Percentiles rank a stretch among this genome's conserved stretches.
These are phyloP conservation scores for Acanthaster planci DNA, from an alignment of 35 echinoderm and acorn worm species.

Conservation along the genomic window DNA sequence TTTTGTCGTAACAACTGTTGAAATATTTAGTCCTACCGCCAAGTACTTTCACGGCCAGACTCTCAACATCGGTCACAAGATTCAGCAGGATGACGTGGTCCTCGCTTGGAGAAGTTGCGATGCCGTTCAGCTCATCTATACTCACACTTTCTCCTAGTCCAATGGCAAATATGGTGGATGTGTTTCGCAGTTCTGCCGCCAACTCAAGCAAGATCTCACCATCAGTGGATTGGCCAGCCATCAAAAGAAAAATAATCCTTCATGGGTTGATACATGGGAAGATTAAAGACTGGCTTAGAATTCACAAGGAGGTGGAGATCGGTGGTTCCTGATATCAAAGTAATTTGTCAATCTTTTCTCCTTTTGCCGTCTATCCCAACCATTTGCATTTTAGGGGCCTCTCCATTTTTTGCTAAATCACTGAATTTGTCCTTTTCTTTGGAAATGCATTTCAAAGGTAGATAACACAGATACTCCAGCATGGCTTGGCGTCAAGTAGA, in stretches of 20 bases:
- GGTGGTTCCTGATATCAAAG: no score
- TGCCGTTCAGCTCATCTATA: neutral
- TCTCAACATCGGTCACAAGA: neutral
- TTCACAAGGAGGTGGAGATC: no score
- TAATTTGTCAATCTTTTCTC: no score
- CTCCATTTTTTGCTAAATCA: no score
- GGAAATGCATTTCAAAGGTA: no score
- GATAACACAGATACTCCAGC: no score
- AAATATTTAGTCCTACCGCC: neutral
- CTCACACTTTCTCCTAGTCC: neutral
- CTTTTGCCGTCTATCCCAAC: no score
- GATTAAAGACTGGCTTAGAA: no score
- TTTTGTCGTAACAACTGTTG: neutral
- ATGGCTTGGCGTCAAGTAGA: no score
- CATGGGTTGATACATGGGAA: no score
- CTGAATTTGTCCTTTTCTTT: no score
- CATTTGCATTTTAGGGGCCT: no score
- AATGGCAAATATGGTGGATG: neutral
- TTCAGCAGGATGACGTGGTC: neutral
- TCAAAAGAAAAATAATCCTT: neutral
- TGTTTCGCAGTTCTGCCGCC: neutral
- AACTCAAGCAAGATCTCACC: neutral
- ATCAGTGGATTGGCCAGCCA: neutral
- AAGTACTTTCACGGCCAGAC: neutral
- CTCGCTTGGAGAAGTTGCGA: neutral